Evolutionary conservation across 2,113 vertebrate genomes (phyloP).

Genomic region (Hippopotamus amphibius): DNA sequence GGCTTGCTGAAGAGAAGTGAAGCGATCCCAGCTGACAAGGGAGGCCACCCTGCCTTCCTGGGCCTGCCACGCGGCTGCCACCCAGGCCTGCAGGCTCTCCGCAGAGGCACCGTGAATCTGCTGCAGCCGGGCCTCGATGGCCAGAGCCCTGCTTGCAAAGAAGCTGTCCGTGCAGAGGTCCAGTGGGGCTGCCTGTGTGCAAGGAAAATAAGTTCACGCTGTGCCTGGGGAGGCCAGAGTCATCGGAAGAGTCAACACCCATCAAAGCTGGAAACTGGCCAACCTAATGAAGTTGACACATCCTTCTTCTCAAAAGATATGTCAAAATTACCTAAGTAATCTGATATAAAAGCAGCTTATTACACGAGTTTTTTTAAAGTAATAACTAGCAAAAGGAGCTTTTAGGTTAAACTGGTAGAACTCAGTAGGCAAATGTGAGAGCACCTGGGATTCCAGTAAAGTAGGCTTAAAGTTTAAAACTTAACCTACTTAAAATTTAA

Average conservation of each 20-base stretch:
- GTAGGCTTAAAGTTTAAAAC: not conserved
- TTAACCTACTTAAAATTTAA: not conserved
- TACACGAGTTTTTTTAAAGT: not conserved
- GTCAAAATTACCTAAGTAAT: not conserved
- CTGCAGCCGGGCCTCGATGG: constrained; percentile 89
- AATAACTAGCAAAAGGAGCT: not conserved
- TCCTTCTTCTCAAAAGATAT: not conserved
- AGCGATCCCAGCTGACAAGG: constrained; percentile 94
- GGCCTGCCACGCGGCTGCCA: constrained; percentile 90
- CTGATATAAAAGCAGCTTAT: not conserved
- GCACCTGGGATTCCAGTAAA: not conserved
- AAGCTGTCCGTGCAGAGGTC: constrained; percentile 96
- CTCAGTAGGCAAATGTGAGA: fast-evolving
- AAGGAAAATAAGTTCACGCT: not conserved
- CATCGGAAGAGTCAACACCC: not conserved
- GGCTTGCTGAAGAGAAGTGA: constrained; percentile 93
- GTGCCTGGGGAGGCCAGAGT: not conserved
- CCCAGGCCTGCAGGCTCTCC: constrained; percentile 86
- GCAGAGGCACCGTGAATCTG: constrained; percentile 86
- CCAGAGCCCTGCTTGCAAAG: constrained; percentile 90
- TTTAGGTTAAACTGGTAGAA: not conserved
- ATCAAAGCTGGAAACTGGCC: not conserved
- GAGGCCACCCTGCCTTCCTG: constrained; percentile 92
- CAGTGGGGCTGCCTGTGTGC: constrained; percentile 90
- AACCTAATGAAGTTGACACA: not conserved